These are phyloP conservation scores for Koerneria pararmatus DNA, from an alignment of 2,888 invertebrate species.

Conservation along the genomic window DNA sequence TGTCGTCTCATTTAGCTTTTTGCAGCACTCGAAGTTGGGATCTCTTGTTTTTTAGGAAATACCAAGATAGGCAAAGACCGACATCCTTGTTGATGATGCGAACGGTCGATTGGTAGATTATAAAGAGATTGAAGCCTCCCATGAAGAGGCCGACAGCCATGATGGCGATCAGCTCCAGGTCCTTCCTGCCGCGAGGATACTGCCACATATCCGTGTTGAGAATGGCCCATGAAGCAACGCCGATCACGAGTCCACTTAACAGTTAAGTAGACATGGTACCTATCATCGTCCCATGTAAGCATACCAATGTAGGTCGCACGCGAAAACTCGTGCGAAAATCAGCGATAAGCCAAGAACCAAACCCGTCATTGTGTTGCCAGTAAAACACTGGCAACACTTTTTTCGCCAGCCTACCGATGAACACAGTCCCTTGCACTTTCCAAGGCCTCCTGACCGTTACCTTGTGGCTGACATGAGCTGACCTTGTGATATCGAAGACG, in stretches of 20 bases:
- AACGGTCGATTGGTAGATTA: slow-evolving; percentile 25
- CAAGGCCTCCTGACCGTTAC: too few species aligned
- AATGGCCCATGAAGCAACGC: slow-evolving; percentile 29
- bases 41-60: too few species aligned
- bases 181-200: slow-evolving; percentile 23
- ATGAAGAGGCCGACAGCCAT: slow-evolving; percentile 29
- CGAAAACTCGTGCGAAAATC: too few species aligned
- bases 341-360: too few species aligned
- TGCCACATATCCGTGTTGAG: slow-evolving; percentile 26
- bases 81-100: slow-evolving; percentile 22
- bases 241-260: slow-evolving; percentile 30
- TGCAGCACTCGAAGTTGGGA: too few species aligned
- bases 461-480: background rate
- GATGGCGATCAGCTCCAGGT: slow-evolving; percentile 25
- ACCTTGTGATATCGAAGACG: slow-evolving; percentile 34
- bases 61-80: background rate
- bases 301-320: too few species aligned
- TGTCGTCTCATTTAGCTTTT: too few species aligned
- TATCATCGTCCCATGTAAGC: background rate
- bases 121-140: slow-evolving; percentile 30
- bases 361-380: too few species aligned
- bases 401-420: background rate
- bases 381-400: background rate
- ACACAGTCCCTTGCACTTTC: background rate
- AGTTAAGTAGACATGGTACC: background rate